A percentile compares a stretch with the other conserved stretches of the same genome.
These are phyloP conservation scores for Elymnias hypermnestra DNA, from an alignment of 1,140 invertebrate genomes.

Conservation along the genomic window DNA sequence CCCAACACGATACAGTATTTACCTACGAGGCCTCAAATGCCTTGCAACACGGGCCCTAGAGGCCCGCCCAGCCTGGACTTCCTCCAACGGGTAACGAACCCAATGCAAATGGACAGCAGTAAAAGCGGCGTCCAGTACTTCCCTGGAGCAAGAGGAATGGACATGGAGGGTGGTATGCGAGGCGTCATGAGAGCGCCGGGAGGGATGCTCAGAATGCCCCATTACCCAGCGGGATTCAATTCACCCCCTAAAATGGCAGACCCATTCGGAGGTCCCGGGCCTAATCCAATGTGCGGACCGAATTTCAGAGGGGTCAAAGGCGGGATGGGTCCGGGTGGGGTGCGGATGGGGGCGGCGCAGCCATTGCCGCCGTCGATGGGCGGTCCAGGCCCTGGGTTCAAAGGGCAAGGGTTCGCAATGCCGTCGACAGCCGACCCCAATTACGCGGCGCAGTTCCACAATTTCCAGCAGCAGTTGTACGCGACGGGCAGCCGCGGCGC, in stretches of 20 bases:
- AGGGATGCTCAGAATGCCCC: conserved; percentile 64
- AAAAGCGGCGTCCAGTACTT: conserved; percentile 86
- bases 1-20: conserved; percentile 99
- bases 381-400: conserved; percentile 82
- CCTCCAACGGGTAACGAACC: conserved; percentile 91
- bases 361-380: conserved; percentile 88
- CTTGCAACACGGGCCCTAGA: conserved; percentile 79
- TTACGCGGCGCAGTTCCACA: conserved; percentile 96
- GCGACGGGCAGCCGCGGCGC: conserved; percentile 87
- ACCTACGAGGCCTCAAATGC: conserved; percentile 89
- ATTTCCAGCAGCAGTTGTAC: conserved; percentile 96
- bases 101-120: conserved; percentile 81
- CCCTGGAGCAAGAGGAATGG: conserved; percentile 74
- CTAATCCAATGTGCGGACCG: conserved; percentile 61
- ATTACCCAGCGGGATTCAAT: conserved; percentile 66
- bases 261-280: conserved; percentile 47
- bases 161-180: conserved; percentile 77
- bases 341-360: conserved; percentile 73
- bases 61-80: conserved; percentile 95
- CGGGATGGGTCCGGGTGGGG: conserved; percentile 44
- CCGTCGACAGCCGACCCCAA: conserved; percentile 92
- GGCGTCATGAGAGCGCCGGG: conserved; percentile 60
- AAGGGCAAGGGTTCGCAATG: conserved; percentile 87
- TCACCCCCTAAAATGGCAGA: conserved; percentile 68
- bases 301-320: conserved; percentile 63